Percentiles rank a stretch among this genome's conserved stretches.
Conservation (phyloP, 1,140 invertebrate genomes). For the Semibalanus balanoides region DNA sequence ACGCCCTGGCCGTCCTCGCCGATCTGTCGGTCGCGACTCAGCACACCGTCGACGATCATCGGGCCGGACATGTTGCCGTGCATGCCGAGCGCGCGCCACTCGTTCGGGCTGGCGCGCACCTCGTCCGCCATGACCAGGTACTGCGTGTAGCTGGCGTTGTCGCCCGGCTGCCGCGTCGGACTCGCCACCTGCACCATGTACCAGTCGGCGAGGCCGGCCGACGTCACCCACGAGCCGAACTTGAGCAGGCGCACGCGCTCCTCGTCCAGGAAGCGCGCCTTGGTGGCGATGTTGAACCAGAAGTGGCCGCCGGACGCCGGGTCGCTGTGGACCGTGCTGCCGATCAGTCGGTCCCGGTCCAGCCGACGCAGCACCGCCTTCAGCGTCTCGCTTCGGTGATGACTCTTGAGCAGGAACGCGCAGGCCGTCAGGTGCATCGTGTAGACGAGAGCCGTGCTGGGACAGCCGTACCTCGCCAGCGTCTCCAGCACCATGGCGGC, state of each 20-base stretch:
- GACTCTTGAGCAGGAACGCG: slow-evolving; percentile 12
- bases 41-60: slow-evolving; percentile 18
- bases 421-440: slow-evolving; percentile 16
- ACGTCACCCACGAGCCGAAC: slow-evolving; percentile 18
- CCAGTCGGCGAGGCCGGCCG: slow-evolving; percentile 18
- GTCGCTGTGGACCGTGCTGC: slow-evolving; percentile 13
- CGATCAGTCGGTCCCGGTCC: slow-evolving; percentile 13
- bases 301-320: slow-evolving; percentile 19
- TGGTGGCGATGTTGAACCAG: slow-evolving; percentile 17
- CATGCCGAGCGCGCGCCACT: slow-evolving; percentile 20
- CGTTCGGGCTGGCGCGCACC: slow-evolving; percentile 19
- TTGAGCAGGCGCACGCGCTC: slow-evolving; percentile 14
- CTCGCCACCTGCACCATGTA: slow-evolving; percentile 13
- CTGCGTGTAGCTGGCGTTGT: not conserved
- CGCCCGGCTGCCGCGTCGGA: slow-evolving; percentile 6
- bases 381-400: slow-evolving; percentile 16
- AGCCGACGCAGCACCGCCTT: slow-evolving; percentile 12
- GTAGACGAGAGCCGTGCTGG: slow-evolving; percentile 17
- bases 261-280: slow-evolving; percentile 13
- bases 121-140: slow-evolving; percentile 13
- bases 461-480: slow-evolving; percentile 17
- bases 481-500: slow-evolving; percentile 16
- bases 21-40: slow-evolving; percentile 17
- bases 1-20: slow-evolving; percentile 18
- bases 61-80: slow-evolving; percentile 22